These are phyloP conservation scores for Orthonevra nobilis DNA, from an alignment of 2,888 invertebrate species.

Conservation along the genomic window DNA sequence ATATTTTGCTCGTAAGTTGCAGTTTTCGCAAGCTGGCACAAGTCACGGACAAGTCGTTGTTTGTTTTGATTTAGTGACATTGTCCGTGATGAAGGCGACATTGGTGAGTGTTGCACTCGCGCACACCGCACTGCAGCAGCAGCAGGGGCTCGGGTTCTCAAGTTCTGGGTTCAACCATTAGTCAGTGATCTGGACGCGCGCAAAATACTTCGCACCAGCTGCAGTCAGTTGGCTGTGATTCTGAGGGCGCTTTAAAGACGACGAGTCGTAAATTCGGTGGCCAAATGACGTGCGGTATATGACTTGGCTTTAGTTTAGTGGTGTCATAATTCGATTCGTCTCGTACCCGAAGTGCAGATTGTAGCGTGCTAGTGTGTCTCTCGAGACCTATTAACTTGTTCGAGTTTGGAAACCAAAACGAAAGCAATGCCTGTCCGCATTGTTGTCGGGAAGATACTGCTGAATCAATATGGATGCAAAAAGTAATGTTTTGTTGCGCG, in stretches of 20 bases:
- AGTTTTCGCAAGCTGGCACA: constrained; percentile 78
- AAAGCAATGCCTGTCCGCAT: constrained; percentile 66
- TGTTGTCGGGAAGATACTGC: constrained; percentile 52
- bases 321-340: constrained; percentile 63
- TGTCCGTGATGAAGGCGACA: constrained; percentile 78
- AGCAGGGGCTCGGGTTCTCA: constrained; percentile 31
- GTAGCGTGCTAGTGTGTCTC: constrained; percentile 45
- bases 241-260: constrained; percentile 43
- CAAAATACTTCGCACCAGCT: constrained; percentile 40
- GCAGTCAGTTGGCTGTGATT: constrained; percentile 20
- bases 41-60: constrained; percentile 77
- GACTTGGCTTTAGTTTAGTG: constrained; percentile 42
- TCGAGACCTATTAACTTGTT: constrained; percentile 53
- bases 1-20: constrained; percentile 60
- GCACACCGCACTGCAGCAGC: constrained; percentile 48
- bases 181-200: constrained; percentile 64
- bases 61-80: constrained; percentile 75
- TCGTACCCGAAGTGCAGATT: constrained; percentile 51
- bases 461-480: constrained; percentile 78
- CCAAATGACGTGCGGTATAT: constrained; percentile 62
- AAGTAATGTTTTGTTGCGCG: constrained; percentile 77
- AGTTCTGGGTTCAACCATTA: constrained; percentile 59
- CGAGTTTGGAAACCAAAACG: constrained; percentile 39
- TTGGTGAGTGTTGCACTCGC: constrained; percentile 72
- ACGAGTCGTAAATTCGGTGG: constrained; percentile 69